Conservation (phyloP, 2,888 invertebrate genomes). For the Pecten maximus region DNA sequence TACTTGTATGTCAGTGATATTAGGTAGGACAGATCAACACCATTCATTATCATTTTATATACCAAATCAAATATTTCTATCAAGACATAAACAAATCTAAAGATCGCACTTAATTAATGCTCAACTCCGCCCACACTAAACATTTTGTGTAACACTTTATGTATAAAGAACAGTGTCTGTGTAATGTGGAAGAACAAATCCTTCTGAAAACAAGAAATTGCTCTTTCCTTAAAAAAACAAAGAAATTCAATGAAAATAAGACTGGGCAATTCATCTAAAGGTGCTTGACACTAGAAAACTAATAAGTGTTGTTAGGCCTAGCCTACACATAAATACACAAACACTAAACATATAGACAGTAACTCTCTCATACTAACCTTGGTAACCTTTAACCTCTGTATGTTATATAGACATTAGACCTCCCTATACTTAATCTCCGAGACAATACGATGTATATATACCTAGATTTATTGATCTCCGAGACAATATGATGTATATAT, state of each 20-base stretch:
- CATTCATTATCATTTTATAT: no score
- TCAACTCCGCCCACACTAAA: no score
- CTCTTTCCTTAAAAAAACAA: background rate
- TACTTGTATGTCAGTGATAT: background rate
- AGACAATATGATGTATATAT: no score
- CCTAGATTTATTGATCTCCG: no score
- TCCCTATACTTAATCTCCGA: no score
- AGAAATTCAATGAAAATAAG: background rate
- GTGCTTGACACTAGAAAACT: background rate
- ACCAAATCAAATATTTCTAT: background rate
- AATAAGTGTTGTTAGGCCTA: background rate
- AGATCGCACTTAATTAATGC: no score
- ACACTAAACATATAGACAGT: background rate
- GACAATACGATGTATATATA: no score
- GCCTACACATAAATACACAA: background rate
- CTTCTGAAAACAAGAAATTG: background rate
- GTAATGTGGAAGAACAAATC: background rate
- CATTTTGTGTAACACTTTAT: no score
- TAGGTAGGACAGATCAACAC: no score
- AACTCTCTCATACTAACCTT: background rate
- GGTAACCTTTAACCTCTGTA: no score
- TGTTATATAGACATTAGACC: no score
- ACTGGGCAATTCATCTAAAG: background rate
- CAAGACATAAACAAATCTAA: background rate
- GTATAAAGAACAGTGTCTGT: no score